These are phyloP conservation scores for Strix aluco DNA, from an alignment of 2,113 vertebrate genomes.

Conservation along the genomic window DNA sequence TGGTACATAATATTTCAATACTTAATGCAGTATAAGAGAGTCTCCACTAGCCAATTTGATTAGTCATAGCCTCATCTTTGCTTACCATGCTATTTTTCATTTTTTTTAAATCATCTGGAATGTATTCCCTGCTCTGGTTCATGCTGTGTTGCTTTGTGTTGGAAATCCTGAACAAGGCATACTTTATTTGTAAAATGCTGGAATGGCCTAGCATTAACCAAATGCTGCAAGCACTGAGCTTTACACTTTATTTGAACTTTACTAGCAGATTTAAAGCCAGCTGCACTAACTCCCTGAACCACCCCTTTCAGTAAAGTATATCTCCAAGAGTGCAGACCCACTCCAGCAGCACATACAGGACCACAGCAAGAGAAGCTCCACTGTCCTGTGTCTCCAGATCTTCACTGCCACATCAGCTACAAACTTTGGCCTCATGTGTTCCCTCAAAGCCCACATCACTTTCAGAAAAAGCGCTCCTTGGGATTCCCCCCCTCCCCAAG, in stretches of 20 bases:
- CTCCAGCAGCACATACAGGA: neutral
- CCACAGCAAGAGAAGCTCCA: neutral
- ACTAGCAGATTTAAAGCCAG: neutral
- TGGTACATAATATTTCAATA: constrained; percentile 31
- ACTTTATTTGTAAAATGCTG: constrained; percentile 19
- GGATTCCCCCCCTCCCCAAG: neutral
- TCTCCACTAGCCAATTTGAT: constrained; percentile 43
- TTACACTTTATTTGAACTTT: constrained; percentile 28
- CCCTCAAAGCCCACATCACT: neutral
- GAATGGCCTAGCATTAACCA: neutral
- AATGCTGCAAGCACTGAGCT: neutral
- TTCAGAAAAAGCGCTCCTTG: neutral
- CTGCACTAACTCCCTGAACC: neutral
- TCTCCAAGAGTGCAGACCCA: neutral
- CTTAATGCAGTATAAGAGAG: neutral
- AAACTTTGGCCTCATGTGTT: fast-evolving
- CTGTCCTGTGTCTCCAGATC: fast-evolving
- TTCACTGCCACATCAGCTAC: neutral
- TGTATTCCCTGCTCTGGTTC: constrained; percentile 4
- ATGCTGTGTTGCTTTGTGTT: constrained; percentile 27
- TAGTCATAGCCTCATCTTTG: constrained; percentile 49
- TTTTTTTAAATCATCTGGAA: constrained; percentile 36
- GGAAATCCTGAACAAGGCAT: constrained; percentile 29
- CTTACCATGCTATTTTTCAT: constrained; percentile 16
- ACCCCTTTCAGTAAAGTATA: neutral